These are phyloP conservation scores for Argopecten irradians DNA, from an alignment of 1,140 invertebrate species.

Conservation along the genomic window DNA sequence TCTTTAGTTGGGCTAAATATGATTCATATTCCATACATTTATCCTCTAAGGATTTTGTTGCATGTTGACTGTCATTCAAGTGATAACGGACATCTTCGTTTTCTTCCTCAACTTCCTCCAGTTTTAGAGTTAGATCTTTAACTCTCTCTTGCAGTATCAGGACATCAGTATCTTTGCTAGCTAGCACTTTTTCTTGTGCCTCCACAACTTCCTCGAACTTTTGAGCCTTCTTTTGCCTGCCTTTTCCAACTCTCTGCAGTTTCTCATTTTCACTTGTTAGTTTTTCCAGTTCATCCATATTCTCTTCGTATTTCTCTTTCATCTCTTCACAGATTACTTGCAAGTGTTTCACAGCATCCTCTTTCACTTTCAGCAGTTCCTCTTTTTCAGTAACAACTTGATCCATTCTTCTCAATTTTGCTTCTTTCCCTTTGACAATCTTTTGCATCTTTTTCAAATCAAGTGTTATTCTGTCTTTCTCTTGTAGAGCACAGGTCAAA, in stretches of 20 bases:
- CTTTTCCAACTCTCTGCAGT: slow-evolving; percentile 50
- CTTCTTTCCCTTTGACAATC: slow-evolving; percentile 48
- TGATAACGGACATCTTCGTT: slow-evolving; percentile 43
- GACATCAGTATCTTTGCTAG: slow-evolving; percentile 50
- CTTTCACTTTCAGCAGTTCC: slow-evolving; percentile 44
- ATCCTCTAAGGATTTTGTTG: slow-evolving; percentile 25
- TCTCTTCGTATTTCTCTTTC: slow-evolving; percentile 25
- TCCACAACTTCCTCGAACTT: slow-evolving; percentile 52
- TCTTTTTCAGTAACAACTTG: background rate
- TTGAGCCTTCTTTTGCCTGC: slow-evolving; percentile 51
- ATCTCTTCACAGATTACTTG: slow-evolving; percentile 18
- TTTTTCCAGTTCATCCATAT: slow-evolving; percentile 40
- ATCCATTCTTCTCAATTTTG: slow-evolving; percentile 42
- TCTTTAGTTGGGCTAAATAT: slow-evolving; percentile 23
- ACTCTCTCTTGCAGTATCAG: slow-evolving; percentile 45
- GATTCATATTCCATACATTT: slow-evolving; percentile 28
- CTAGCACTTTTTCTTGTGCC: slow-evolving; percentile 45
- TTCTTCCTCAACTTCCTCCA: slow-evolving; percentile 53
- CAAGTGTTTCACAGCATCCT: slow-evolving; percentile 30
- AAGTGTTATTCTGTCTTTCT: slow-evolving; percentile 40
- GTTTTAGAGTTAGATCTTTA: slow-evolving; percentile 52
- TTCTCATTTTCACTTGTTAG: slow-evolving; percentile 30
- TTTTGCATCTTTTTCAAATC: slow-evolving; percentile 44
- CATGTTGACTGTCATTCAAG: slow-evolving; percentile 41
- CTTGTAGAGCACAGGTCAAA: background rate